Conservation (phyloP, 2,797 vertebrate species). For the Chelon auratus region DNA sequence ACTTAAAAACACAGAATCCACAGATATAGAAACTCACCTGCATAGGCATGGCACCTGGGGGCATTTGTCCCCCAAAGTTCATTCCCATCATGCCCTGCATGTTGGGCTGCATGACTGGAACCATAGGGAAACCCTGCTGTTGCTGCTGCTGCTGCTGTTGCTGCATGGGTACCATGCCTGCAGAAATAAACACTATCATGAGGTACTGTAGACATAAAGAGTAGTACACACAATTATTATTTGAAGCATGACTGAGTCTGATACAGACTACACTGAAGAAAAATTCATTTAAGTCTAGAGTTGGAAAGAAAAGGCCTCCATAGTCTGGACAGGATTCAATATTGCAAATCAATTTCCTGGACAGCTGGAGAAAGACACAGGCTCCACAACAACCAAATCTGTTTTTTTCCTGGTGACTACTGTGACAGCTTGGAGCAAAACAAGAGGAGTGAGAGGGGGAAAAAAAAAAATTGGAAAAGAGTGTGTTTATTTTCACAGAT, state of each 20-base stretch:
- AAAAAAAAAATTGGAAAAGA: conserved; percentile 26
- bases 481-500: conserved; percentile 66
- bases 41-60: conserved; percentile 91
- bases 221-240: conserved; percentile 8
- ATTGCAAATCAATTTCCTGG: conserved; percentile 55
- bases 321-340: conserved; percentile 36
- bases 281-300: conserved; percentile 20
- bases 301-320: background rate
- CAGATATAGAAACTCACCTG: conserved; percentile 85
- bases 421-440: conserved; percentile 64
- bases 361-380: conserved; percentile 40
- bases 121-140: conserved; percentile 92
- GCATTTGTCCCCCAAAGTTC: conserved; percentile 93
- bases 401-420: conserved; percentile 47
- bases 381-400: conserved; percentile 49
- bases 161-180: conserved; percentile 95
- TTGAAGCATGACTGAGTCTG: conserved; percentile 6
- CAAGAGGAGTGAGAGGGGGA: conserved; percentile 18
- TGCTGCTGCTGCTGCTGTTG: conserved; percentile 86
- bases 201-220: conserved; percentile 9
- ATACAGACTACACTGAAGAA: conserved; percentile 24
- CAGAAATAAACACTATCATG: conserved; percentile 31
- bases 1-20: background rate
- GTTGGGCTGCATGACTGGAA: conserved; percentile 95
- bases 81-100: conserved; percentile 98